Base-by-base conservation (phyloP, 2,113 vertebrate species). In the Psilopogon haemacephalus region DNA sequence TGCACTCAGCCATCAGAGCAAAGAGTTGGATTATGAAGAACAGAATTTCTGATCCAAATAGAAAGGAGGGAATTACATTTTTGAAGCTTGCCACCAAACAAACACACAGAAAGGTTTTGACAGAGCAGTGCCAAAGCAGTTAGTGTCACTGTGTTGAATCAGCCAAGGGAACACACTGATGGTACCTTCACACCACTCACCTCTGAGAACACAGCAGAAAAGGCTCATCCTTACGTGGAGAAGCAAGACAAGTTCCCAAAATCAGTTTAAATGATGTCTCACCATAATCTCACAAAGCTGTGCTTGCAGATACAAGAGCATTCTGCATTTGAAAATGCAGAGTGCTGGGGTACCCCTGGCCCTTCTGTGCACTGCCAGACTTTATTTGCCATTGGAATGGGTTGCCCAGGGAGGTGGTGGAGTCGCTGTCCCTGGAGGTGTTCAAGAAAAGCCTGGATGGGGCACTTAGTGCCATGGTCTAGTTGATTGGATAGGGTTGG, bases 171-270 rank as follows among this genome's bases (percentile, higher is more conserved):
- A 80, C n/a, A 65, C 65, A 40, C 35, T 19, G 0, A 0, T 55
- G 17, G 15, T 12, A 55, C 32, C 55, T 40, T 72, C 24, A 6
- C 27, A 20, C 15, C 0, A 0, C 30, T 80, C 0, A 0, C 46
- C 54, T 40, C 50, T 84, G 93, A 33, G 58, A 90, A 71, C 54
- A 28, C 27, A 27, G 16, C 0, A 3, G 15, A 37, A 33, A 68
- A 32, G 30, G 48, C 5, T 86, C 60, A 21, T 56, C 32, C 52
- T 62, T 27, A 27, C 4, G 5, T 7, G 26, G 87, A 78, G 26
- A 54, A 72, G 42, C 59, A 68, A 87, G 18, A 58, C 19, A 62
- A 79, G 44, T 2, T 0, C 19, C 56, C 76, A 74, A 78, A 44
- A 7, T 2, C 52, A 52, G 8, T 59, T 64, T 56, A 65, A 65